Evolutionary conservation across 2,797 vertebrate genomes (phyloP), one percentile per base, ranked within the genome.

Genomic region (Phataginus tricuspis): DNA sequence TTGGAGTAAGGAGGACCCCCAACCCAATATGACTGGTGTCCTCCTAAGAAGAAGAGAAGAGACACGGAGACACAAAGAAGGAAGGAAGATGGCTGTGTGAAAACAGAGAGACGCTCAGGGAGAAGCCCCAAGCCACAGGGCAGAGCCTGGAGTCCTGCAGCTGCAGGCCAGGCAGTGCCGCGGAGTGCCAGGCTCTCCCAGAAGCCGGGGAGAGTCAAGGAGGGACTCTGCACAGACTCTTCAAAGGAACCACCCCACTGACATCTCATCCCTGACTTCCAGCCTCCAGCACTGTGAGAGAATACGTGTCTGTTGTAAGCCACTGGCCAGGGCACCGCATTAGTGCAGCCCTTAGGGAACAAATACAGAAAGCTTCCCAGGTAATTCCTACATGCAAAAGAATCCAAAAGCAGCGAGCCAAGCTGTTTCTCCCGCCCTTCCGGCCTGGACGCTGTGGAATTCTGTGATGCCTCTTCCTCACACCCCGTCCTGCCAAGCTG

Each of bases 401-500:
- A 37, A 49, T 2, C 5, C 9, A 27, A 21, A 57, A 34, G 21
- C 19, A 9, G 6, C 14, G 31, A 34, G 29, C 49, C 18, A 11
- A 42, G 68, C 16, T 27, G 27, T 31, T 4, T 39, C 25, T 6
- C 3, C 15, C 0, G 0, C 8, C 19, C 9, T 68, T 57, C 71
- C 31, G 5, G 49, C 10, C 4, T 19, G n/a, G 39, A 23, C 9
- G 31, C 11, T 1, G 29, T 13, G 74, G 53, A 19, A 34, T 13
- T 4, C 21, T 6, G 10, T 0, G 2, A 61, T 19, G 19, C 10
- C 14, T 19, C 25, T 61, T 51, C 9, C 83, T 59, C 21, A 29
- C 27, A 37, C 7, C 19, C 14, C 0, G 0, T 2, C n/a, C 45
- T 2, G 5, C 27, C 1, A 6, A 39, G 34, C 34, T 59, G n/a